These are phyloP conservation scores for Drosophila lacertosa DNA, from an alignment of 1,140 invertebrate genomes.

Conservation along the genomic window DNA sequence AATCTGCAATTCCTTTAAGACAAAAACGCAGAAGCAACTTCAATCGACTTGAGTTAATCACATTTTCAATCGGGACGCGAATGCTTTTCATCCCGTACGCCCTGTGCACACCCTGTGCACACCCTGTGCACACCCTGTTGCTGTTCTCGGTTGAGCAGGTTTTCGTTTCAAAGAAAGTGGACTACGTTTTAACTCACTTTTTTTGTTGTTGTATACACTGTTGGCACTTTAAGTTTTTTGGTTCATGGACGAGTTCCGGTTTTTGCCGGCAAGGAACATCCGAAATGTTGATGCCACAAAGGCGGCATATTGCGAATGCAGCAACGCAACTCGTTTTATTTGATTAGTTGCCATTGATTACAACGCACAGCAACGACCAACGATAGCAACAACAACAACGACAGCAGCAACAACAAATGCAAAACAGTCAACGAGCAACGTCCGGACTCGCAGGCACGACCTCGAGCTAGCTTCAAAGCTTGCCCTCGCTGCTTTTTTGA, in stretches of 20 bases:
- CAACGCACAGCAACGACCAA: constrained; percentile 22
- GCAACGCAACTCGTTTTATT: constrained; percentile 62
- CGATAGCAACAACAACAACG: constrained; percentile 4
- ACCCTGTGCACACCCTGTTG: too few species aligned
- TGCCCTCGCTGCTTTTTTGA: background rate
- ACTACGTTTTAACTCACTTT: too few species aligned
- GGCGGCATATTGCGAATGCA: constrained; percentile 33
- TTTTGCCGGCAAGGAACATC: constrained; percentile 16
- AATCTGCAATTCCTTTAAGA: too few species aligned
- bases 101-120: too few species aligned
- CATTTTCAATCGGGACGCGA: background rate
- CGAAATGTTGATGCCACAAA: background rate
- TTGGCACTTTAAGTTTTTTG: constrained; percentile 42
- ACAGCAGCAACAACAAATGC: constrained; percentile 26
- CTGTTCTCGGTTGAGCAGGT: constrained; percentile 10
- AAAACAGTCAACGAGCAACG: constrained; percentile 37
- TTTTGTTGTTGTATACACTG: too few species aligned
- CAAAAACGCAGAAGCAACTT: background rate
- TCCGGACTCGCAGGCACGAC: constrained; percentile 24
- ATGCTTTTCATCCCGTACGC: background rate
- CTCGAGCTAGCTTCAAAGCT: constrained; percentile 28
- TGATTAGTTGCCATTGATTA: constrained; percentile 63
- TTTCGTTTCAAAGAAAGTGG: too few species aligned
- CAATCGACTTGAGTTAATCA: background rate
- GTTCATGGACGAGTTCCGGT: constrained; percentile 39